Evolutionary conservation across 2,113 vertebrate genomes (phyloP), one percentile per base, ranked within the genome.

Genomic region (Spheniscus mendiculus): DNA sequence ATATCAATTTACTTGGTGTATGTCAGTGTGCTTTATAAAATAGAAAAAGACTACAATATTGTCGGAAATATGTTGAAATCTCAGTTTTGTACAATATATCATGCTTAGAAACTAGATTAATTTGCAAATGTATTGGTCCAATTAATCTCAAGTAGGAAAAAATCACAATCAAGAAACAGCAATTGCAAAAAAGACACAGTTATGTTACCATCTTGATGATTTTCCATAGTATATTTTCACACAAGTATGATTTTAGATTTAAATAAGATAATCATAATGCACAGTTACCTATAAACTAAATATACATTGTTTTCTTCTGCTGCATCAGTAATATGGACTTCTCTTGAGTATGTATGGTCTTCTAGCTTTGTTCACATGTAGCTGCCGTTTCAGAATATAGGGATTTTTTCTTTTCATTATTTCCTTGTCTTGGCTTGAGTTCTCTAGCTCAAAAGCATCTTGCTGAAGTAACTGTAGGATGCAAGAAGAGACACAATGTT

Each of bases 261-360:
- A 97, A 96, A 85, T 97, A 97, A 97, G 94, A 92, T 87, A 97
- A 94, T 93, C 87, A 97, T 97, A 93, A 97, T 42, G 90, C 98
- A 98, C 97, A 98, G 96, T 98, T 98, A 98, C 97, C 91, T 97
- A 97, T 97, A 98, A 98, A 98, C 98, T 98, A 94, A 97, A 98
- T 97, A 98, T 93, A 96, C 94, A 94, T 63, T 83, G 86, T 63
- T 82, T 94, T 83, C 83, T 85, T 89, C 45, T 87, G 87, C 36
- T 97, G 80, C 82, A 94, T 99, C 98, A 99, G 98, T 99, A 99
- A 97, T 98, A 97, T 72, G 98, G 97, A 93, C 96, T 99, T 85
- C 99, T 98, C 93, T 99, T 99, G 81, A 99, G 98, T 95, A 99
- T 99, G 97, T 99, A 99, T 22, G 99, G 99, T 96, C 99, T 98